Conservation (phyloP, 2,113 vertebrate species). For the Antennarius striatus region DNA sequence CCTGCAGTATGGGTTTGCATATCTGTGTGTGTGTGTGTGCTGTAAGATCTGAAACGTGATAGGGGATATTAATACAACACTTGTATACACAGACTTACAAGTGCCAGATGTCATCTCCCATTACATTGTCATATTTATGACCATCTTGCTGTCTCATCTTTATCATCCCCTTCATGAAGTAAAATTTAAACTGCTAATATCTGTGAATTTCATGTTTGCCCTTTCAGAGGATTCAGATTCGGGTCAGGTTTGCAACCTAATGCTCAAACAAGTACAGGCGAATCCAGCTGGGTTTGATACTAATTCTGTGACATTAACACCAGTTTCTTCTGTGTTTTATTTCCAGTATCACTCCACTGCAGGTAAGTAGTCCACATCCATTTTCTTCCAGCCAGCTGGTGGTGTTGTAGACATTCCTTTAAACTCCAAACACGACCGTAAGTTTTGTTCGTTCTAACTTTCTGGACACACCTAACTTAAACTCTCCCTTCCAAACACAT, state of each 20-base stretch:
- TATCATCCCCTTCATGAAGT: not conserved
- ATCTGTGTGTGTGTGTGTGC: conserved; percentile 5
- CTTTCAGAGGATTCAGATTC: not conserved
- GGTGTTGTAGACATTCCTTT: conserved; percentile 14
- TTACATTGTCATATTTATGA: not conserved
- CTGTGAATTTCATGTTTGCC: no score
- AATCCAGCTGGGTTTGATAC: no score
- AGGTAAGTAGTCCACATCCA: no score
- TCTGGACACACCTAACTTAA: conserved; percentile 44
- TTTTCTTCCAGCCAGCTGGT: not conserved
- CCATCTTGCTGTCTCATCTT: not conserved
- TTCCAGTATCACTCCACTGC: no score
- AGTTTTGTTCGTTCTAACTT: conserved; percentile 7
- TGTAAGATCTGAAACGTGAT: conserved; percentile 13
- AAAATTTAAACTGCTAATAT: not conserved
- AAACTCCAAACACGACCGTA: conserved; percentile 7
- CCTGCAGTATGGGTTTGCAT: not conserved
- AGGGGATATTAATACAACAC: conserved; percentile 20
- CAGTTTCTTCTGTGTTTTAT: no score
- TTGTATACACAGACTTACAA: not conserved
- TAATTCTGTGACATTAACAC: no score
- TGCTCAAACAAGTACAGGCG: not conserved
- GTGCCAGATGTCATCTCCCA: not conserved
- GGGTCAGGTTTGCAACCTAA: conserved; percentile 19
- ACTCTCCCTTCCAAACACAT: conserved; percentile 18